Evolutionary conservation across 30 jellyfish, hydroid and myxozoan genomes (phyloP).

Genomic region (Hydra vulgaris): DNA sequence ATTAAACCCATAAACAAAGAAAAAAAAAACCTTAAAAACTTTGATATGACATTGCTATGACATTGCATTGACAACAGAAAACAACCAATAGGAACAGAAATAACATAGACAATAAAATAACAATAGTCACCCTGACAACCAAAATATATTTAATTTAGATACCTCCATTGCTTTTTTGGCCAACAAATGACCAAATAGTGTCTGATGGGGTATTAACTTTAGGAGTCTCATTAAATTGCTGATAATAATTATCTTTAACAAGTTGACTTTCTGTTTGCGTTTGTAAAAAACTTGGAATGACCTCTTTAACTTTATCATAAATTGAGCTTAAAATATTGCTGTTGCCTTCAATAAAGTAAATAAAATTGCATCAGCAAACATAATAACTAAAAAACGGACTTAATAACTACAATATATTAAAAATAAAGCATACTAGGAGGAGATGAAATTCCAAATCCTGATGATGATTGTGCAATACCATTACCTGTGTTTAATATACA

Average conservation of each 20-base stretch:
- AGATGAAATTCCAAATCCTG: conserved; percentile 3
- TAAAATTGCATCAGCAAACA: too few relatives aligned
- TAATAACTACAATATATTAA: background rate
- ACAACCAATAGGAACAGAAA: too few relatives aligned
- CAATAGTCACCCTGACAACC: too few relatives aligned
- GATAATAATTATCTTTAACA: background rate
- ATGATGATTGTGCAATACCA: background rate
- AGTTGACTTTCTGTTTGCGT: background rate
- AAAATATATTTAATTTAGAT: too few relatives aligned
- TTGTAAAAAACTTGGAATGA: background rate
- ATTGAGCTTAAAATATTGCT: background rate
- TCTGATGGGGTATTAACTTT: background rate
- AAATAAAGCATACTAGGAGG: background rate
- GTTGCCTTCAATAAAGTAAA: background rate
- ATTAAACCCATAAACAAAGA: too few relatives aligned
- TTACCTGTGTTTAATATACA: background rate
- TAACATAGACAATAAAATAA: too few relatives aligned
- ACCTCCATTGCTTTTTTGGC: background rate
- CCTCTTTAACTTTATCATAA: background rate
- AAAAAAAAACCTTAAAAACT: too few relatives aligned
- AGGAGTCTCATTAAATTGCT: background rate
- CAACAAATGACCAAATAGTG: background rate
- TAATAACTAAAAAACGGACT: background rate
- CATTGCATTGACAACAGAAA: too few relatives aligned
- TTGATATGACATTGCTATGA: too few relatives aligned